Evolutionary conservation across 2,888 invertebrate species (phyloP), one percentile per base, ranked within the genome.

Genomic region (Himalopsyche tibetana): DNA sequence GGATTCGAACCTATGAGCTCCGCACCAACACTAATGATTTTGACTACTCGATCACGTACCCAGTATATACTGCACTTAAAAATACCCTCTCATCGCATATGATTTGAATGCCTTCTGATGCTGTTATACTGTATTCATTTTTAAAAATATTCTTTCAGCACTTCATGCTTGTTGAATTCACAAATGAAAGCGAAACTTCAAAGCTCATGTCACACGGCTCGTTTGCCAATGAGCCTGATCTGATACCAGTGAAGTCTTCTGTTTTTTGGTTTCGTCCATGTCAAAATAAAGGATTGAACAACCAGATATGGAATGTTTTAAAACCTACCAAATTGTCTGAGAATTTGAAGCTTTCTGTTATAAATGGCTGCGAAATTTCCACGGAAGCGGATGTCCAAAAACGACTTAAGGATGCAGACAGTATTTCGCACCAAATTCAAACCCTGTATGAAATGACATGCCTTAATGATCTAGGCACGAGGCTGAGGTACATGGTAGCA

Each of bases 401-500:
- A 11, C 90, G 93, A n/a, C 90, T 96, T 45, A 89, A 90, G n/a
- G 90, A 91, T 17, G 93, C 94, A 89, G 89, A 92, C 88, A 91
- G 92, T 86, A 93, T 95, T 87, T 95, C 96, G 0, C 93, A 95
- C 42, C 97, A 97, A 92, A 95, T 98, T 90, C 90, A 92, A 82
- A 84, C 92, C 38, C 90, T 97, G 28, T 94, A 96, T 90, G 91
- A 94, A 74, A 90, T 90, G 42, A 95, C 96, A 3, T 93, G 93
- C 88, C 91, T 98, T 55, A 95, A 95, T 91, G 97, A 98, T 89
- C 91, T 97, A 36, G 96, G 96, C 17, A 92, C 93, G 2, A 93
- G 97, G 84, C 91, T 98, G 89, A 93, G 98, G 87, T 98, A 95
- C 91, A 92, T 97, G 89, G 96, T 96, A 4, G 96, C 97, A 0